These are phyloP conservation scores for Hemicordylus capensis DNA, from an alignment of 2,113 vertebrate species.

Conservation along the genomic window DNA sequence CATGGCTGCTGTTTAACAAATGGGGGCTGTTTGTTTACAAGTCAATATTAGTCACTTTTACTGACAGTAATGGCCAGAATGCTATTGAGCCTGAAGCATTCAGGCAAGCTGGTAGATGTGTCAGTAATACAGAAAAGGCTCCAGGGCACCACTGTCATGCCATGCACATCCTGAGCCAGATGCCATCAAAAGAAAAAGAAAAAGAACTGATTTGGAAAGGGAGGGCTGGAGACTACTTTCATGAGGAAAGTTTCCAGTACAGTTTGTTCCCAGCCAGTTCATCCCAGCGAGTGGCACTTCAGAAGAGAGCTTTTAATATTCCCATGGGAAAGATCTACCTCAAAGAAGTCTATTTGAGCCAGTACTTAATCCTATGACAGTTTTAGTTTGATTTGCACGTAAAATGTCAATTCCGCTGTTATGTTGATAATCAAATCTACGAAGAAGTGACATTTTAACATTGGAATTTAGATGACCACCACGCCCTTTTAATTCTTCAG, in stretches of 20 bases:
- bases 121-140: not conserved
- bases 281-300: not conserved
- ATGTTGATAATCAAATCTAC: not conserved
- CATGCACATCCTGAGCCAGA: not conserved
- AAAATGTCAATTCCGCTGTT: not conserved
- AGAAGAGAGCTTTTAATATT: not conserved
- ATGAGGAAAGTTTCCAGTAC: not conserved
- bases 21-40: not conserved
- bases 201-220: not conserved
- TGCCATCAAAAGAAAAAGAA: not conserved
- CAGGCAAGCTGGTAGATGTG: not conserved
- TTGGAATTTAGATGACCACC: not conserved
- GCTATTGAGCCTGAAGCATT: not conserved
- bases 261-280: not conserved
- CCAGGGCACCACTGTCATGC: not conserved
- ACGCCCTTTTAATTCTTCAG: not conserved
- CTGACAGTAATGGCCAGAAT: conserved; percentile 7
- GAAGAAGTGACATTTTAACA: not conserved
- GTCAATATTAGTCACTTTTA: not conserved
- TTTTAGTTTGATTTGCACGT: not conserved
- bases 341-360: not conserved
- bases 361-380: not conserved
- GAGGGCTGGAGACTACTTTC: not conserved
- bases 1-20: no score
- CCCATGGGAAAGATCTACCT: not conserved